These are phyloP conservation scores for Ara ararauna DNA, from an alignment of 2,797 vertebrate species.

Conservation along the genomic window DNA sequence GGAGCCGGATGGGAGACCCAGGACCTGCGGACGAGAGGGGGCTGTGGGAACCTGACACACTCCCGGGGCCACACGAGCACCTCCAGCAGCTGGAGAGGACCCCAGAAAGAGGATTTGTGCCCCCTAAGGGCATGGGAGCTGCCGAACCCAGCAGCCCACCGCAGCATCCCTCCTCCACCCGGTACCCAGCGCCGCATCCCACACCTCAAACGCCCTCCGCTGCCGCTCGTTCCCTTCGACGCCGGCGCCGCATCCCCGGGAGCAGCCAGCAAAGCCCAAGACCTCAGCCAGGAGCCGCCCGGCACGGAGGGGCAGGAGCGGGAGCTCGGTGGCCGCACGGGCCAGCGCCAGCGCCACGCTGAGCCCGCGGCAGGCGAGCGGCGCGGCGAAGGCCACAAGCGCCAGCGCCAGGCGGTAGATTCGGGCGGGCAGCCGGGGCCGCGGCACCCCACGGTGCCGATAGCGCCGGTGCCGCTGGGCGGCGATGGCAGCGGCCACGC, in stretches of 20 bases:
- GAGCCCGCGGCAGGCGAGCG: constrained; percentile 83
- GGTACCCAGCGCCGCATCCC: not conserved
- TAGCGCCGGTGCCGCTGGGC: constrained; percentile 82
- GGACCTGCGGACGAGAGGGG: not conserved
- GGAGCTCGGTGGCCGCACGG: not conserved
- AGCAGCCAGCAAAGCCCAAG: constrained; percentile 71
- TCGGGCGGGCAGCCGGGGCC: constrained; percentile 72
- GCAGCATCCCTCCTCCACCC: fast-evolving
- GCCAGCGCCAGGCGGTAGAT: constrained; percentile 86
- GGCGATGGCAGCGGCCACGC: constrained; percentile 83
- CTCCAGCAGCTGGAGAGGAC: not conserved
- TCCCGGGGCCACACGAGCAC: not conserved
- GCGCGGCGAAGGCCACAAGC: constrained; percentile 87
- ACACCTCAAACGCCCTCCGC: constrained; percentile 84
- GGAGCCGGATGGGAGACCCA: constrained; percentile 62
- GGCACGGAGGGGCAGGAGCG: constrained; percentile 84
- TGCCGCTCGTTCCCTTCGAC: constrained; percentile 64
- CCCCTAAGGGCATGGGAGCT: not conserved
- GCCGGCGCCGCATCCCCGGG: not conserved
- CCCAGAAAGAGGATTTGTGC: not conserved
- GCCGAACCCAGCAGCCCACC: not conserved
- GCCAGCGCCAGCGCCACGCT: constrained; percentile 72
- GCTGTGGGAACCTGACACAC: not conserved
- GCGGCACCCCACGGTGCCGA: not conserved
- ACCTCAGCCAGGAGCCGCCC: constrained; percentile 79